These are phyloP conservation scores for Sebastes schlegelii DNA, from an alignment of 2,113 vertebrate species.

Conservation along the genomic window DNA sequence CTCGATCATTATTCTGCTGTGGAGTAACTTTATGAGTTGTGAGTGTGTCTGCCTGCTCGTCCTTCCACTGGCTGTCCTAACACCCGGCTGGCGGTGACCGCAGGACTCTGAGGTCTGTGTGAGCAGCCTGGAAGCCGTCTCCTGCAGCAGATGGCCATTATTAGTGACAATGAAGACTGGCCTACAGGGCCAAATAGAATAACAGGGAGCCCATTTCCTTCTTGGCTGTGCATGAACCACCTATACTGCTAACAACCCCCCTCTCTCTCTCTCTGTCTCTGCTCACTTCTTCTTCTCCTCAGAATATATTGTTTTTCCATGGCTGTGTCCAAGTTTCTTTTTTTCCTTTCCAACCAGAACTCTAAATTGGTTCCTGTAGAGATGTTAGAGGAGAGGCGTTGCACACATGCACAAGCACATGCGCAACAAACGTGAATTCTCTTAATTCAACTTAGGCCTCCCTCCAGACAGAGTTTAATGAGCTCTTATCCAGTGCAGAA, in stretches of 20 bases:
- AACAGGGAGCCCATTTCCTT: conserved; percentile 66
- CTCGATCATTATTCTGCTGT: neutral
- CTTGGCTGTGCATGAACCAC: conserved; percentile 38
- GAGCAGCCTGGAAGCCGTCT: conserved; percentile 69
- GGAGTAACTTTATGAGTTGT: conserved; percentile 2
- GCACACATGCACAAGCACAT: conserved; percentile 44
- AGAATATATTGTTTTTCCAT: conserved; percentile 59
- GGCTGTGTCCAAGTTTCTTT: conserved; percentile 22
- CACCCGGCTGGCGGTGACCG: conserved; percentile 3
- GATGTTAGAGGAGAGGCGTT: conserved; percentile 20
- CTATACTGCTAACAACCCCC: conserved; percentile 30
- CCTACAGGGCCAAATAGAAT: conserved; percentile 63
- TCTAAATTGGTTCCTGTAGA: conserved; percentile 45
- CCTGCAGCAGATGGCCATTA: conserved; percentile 74
- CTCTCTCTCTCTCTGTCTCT: neutral
- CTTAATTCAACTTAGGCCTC: conserved; percentile 42
- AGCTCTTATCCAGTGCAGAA: conserved; percentile 16
- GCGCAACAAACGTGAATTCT: conserved; percentile 47
- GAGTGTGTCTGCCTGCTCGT: neutral
- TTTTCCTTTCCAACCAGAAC: neutral
- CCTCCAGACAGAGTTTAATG: conserved; percentile 32
- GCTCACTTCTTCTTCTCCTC: conserved; percentile 10
- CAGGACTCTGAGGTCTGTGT: conserved; percentile 36
- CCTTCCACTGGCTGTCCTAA: neutral
- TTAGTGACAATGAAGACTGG: conserved; percentile 71